Evolutionary conservation across 2,113 vertebrate species (phyloP).

Genomic region (Trichomycterus rosablanca): DNA sequence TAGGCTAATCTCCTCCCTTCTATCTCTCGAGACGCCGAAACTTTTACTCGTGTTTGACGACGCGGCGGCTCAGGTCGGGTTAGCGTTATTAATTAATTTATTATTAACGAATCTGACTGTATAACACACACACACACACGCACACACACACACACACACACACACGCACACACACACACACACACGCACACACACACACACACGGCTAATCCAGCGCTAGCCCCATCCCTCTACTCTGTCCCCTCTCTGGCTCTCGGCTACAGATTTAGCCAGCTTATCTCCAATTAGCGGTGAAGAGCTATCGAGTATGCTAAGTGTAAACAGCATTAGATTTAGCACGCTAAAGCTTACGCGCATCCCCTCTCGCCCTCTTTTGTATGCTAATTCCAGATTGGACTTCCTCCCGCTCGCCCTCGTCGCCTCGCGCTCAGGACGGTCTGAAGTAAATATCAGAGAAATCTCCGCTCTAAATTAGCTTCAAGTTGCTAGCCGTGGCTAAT

Average conservation of each 20-base stretch:
- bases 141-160: neutral
- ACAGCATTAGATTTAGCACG: slow-evolving; percentile 69
- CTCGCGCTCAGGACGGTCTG: slow-evolving; percentile 53
- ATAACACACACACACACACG: neutral
- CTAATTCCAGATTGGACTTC: slow-evolving; percentile 58
- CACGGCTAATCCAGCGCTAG: neutral
- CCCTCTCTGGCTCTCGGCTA: slow-evolving; percentile 45
- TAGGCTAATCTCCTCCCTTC: neutral
- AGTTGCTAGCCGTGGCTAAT: slow-evolving; percentile 60
- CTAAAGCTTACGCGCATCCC: slow-evolving; percentile 53
- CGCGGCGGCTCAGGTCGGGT: neutral
- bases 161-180: slow-evolving; percentile 7
- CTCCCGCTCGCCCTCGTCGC: slow-evolving; percentile 48
- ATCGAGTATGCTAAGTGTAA: slow-evolving; percentile 59
- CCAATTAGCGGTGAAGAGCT: slow-evolving; percentile 54
- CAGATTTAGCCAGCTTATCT: slow-evolving; percentile 36
- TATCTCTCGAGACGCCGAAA: neutral
- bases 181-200: neutral
- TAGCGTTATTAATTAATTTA: slow-evolving; percentile 2
- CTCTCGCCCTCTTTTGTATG: slow-evolving; percentile 62
- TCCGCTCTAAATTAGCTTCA: slow-evolving; percentile 62
- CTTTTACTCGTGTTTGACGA: no score
- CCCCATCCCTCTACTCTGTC: slow-evolving; percentile 33
- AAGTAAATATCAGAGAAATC: slow-evolving; percentile 52
- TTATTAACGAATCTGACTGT: slow-evolving; percentile 1